A percentile compares a stretch with the other conserved stretches of the same genome.
Evolutionary conservation across 2,113 vertebrate species (phyloP).

Genomic region (Pangasianodon gigas): DNA sequence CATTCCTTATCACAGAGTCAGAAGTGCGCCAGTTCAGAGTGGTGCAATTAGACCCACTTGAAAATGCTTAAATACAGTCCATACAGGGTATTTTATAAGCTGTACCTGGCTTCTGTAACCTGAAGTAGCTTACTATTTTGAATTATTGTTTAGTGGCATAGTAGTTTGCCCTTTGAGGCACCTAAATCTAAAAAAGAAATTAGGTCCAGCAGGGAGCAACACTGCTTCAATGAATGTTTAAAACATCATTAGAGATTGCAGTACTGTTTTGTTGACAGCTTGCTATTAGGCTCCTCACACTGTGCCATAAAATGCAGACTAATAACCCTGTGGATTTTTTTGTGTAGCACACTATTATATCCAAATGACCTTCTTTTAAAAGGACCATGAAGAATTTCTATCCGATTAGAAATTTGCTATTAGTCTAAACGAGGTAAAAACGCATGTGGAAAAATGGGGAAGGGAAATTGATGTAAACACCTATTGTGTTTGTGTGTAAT

Average conservation of each 20-base stretch:
- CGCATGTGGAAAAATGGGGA: background rate
- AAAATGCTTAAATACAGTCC: background rate
- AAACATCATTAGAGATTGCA: constrained; percentile 9
- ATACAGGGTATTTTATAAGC: background rate
- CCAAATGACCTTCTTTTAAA: constrained; percentile 37
- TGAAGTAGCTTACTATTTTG: background rate
- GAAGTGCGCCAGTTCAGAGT: background rate
- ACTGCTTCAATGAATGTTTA: background rate
- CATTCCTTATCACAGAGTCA: background rate
- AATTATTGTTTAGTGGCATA: background rate
- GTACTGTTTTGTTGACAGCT: constrained; percentile 2
- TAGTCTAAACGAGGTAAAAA: constrained; percentile 60
- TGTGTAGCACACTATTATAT: constrained; percentile 21
- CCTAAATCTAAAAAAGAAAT: background rate
- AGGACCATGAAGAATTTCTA: constrained; percentile 11
- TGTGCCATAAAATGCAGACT: constrained; percentile 25
- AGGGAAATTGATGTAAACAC: constrained; percentile 35
- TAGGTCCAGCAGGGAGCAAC: background rate
- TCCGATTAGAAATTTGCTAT: constrained; percentile 66
- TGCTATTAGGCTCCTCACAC: constrained; percentile 27
- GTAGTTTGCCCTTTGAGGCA: background rate
- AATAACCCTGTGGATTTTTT: constrained; percentile 27
- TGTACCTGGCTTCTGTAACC: background rate
- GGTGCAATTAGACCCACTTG: background rate
- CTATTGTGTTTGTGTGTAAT: constrained; percentile 57